Evolutionary conservation across 2,888 invertebrate species (phyloP).

Genomic region (Ophonus ardosiacus): DNA sequence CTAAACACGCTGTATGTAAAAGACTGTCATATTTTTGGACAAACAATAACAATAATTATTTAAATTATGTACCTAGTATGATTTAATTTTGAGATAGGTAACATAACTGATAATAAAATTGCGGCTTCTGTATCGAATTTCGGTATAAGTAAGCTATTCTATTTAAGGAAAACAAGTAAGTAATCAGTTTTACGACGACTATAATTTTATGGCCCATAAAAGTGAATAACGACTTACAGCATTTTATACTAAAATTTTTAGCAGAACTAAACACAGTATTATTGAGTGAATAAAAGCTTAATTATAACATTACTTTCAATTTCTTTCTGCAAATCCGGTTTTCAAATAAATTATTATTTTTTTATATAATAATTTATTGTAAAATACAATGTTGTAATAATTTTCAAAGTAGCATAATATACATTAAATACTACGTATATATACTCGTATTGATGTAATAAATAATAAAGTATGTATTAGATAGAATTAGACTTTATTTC

Average conservation of each 20-base stretch:
- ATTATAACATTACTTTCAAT: neutral
- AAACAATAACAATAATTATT: too few relatives aligned
- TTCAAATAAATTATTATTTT: too few relatives aligned
- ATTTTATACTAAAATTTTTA: conserved; percentile 16
- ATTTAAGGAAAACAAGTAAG: conserved; percentile 5
- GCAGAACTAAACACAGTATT: neutral
- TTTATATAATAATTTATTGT: neutral
- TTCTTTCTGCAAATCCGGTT: neutral
- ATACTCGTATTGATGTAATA: too few relatives aligned
- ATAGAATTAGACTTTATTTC: too few relatives aligned
- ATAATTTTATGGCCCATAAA: conserved; percentile 41
- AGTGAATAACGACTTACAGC: conserved; percentile 4
- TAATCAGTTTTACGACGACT: conserved; percentile 4
- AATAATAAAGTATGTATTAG: too few relatives aligned
- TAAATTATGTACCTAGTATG: too few relatives aligned
- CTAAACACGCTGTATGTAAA: too few relatives aligned
- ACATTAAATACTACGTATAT: too few relatives aligned
- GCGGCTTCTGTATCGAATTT: neutral
- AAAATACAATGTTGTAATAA: too few relatives aligned
- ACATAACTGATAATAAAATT: neutral
- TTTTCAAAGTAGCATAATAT: too few relatives aligned
- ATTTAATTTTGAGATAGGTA: neutral
- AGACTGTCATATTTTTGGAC: too few relatives aligned
- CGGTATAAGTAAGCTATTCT: neutral
- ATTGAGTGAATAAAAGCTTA: neutral